phyloP scores from a whole-genome alignment of 2,888 invertebrate species.

The Heliconius aoede region DNA sequence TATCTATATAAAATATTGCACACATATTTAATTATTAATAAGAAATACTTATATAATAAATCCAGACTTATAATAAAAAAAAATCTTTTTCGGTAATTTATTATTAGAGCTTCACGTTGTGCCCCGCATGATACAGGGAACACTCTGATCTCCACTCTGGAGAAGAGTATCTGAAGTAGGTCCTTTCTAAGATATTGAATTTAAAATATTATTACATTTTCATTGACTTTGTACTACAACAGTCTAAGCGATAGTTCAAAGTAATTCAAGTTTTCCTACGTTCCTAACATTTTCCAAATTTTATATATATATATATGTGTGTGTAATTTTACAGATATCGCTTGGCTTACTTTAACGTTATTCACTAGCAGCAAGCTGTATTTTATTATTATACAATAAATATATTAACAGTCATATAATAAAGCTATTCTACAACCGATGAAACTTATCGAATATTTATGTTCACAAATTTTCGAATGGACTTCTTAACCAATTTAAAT shows the following conservation, averaged over 20 bases:
- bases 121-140: not conserved
- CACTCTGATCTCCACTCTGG: not conserved
- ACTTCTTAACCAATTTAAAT: not conserved
- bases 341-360: not conserved
- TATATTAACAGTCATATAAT: not conserved
- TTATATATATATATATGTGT: not conserved
- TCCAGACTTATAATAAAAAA: not conserved
- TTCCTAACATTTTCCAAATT: too few relatives aligned
- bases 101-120: not conserved
- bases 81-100: not conserved
- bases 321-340: not conserved
- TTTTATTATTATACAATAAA: not conserved
- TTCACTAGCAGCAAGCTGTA: not conserved
- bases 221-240: not conserved
- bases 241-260: not conserved
- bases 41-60: not conserved
- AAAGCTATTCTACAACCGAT: conserved; percentile 10
- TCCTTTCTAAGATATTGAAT: not conserved
- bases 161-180: too few relatives aligned
- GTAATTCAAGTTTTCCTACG: too few relatives aligned
- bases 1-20: not conserved
- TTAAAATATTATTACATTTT: not conserved
- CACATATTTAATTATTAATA: not conserved
- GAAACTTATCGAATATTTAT: not conserved
- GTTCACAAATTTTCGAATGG: not conserved